Evolutionary conservation across 2,888 invertebrate genomes (phyloP).

Genomic region (Seira musarum): DNA sequence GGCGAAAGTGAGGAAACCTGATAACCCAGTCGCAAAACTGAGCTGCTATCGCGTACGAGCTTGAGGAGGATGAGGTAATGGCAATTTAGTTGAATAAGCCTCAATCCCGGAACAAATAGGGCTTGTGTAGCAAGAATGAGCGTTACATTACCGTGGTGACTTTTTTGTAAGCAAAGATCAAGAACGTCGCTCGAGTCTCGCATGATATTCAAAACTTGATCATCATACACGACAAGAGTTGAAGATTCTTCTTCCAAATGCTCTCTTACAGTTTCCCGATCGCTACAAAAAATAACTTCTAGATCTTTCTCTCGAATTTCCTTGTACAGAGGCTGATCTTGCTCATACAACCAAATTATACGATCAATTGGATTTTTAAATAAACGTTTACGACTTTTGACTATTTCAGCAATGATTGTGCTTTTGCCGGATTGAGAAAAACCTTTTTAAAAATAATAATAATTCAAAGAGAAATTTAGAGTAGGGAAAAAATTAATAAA

Average conservation of each 20-base stretch:
- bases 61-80: not conserved
- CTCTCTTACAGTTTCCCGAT: not conserved
- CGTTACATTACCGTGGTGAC: not conserved
- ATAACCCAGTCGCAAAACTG: not conserved
- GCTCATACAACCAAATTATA: not conserved
- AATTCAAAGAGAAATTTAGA: no score
- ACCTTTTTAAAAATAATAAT: not conserved
- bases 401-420: not conserved
- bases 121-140: not conserved
- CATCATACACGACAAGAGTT: not conserved
- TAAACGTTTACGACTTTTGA: not conserved
- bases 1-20: not conserved
- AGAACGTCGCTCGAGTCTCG: not conserved
- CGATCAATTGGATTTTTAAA: not conserved
- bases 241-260: not conserved
- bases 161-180: not conserved
- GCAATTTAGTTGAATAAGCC: not conserved
- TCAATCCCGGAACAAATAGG: not conserved
- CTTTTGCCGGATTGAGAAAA: not conserved
- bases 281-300: not conserved
- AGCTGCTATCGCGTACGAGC: not conserved
- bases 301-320: not conserved
- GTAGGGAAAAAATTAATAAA: no score
- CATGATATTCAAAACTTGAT: not conserved
- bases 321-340: not conserved